These are phyloP conservation scores for Hormaphis cornu DNA, from an alignment of 1,140 invertebrate genomes.

Conservation along the genomic window DNA sequence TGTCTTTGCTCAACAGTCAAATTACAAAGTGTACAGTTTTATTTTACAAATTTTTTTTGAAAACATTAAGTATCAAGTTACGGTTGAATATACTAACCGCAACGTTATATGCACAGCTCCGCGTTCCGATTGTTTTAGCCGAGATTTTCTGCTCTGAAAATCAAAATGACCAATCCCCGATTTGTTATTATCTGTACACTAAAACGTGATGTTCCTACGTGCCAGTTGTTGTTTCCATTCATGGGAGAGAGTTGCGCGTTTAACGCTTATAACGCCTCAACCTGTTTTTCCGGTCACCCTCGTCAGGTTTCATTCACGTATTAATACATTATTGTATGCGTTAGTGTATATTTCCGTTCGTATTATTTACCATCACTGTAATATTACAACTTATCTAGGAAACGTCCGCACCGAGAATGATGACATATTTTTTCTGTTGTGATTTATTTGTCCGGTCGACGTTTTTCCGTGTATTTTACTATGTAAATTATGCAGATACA, in stretches of 20 bases:
- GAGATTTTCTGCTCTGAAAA: neutral
- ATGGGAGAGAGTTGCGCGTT: slow-evolving; percentile 1
- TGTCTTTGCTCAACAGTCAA: too few species aligned
- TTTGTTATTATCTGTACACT: neutral
- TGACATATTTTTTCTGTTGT: neutral
- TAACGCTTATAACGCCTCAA: too few species aligned
- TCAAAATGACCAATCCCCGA: neutral
- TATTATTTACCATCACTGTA: too few species aligned
- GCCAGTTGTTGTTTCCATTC: slow-evolving; percentile 7
- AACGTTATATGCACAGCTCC: too few species aligned
- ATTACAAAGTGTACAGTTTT: too few species aligned
- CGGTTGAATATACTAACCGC: too few species aligned
- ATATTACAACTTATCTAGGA: neutral
- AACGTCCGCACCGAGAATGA: neutral
- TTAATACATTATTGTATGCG: too few species aligned
- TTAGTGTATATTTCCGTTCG: too few species aligned
- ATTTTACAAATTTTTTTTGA: too few species aligned
- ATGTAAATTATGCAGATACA: neutral
- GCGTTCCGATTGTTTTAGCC: too few species aligned
- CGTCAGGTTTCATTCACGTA: neutral
- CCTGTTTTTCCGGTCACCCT: slow-evolving; percentile 6
- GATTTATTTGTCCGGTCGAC: neutral
- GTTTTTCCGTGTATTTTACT: too few species aligned
- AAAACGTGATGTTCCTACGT: neutral
- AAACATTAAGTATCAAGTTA: too few species aligned